phyloP scores from a whole-genome alignment of 2,888 invertebrate genomes.

The Drosophila pseudotakahashii region DNA sequence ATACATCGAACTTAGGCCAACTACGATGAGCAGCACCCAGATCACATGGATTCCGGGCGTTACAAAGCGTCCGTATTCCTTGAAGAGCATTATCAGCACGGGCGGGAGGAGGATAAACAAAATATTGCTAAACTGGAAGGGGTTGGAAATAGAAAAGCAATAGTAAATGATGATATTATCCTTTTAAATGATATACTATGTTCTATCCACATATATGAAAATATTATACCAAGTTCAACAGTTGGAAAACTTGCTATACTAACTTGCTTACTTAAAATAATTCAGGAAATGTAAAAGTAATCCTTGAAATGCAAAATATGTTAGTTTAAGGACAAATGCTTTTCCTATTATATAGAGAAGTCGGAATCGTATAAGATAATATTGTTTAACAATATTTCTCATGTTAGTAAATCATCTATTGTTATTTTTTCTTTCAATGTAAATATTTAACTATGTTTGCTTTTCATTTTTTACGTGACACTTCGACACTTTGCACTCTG shows the following conservation, averaged over 20 bases:
- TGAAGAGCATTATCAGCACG: conserved; percentile 90
- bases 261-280: too few relatives aligned
- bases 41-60: conserved; percentile 92
- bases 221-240: too few relatives aligned
- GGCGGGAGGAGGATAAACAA: conserved; percentile 91
- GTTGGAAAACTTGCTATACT: too few relatives aligned
- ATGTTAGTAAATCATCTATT: neutral
- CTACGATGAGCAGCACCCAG: conserved; percentile 91
- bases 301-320: too few relatives aligned
- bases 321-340: too few relatives aligned
- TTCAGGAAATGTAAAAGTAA: too few relatives aligned
- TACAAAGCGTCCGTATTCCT: conserved; percentile 90
- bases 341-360: too few relatives aligned
- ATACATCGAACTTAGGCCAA: conserved; percentile 92
- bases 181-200: too few relatives aligned
- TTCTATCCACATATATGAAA: too few relatives aligned
- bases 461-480: conserved; percentile 32
- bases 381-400: too few relatives aligned
- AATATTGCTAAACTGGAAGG: conserved; percentile 89
- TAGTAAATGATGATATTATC: neutral
- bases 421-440: conserved; percentile 1
- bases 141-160: neutral
- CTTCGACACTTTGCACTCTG: conserved; percentile 34
- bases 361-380: too few relatives aligned
- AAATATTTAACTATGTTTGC: conserved; percentile 4